A percentile compares a stretch with the other conserved stretches of the same genome.
These are phyloP conservation scores for Choristoneura rosaceana DNA, from an alignment of 2,888 invertebrate genomes.

Conservation along the genomic window DNA sequence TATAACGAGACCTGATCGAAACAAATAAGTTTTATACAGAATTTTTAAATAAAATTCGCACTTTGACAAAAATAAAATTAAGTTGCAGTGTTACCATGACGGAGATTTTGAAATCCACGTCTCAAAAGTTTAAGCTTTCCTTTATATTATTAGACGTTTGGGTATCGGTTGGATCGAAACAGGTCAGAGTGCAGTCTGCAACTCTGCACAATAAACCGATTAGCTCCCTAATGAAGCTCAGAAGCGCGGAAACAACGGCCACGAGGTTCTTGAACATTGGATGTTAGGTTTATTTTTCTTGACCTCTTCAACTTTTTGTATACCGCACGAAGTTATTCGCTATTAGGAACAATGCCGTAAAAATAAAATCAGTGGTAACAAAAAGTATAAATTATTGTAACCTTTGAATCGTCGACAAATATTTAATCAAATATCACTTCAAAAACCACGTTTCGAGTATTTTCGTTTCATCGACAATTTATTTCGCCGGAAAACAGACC, in stretches of 20 bases:
- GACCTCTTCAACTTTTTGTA: neutral
- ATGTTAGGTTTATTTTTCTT: neutral
- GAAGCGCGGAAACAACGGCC: neutral
- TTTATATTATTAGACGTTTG: conserved; percentile 1
- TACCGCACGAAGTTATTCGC: neutral
- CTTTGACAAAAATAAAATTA: neutral
- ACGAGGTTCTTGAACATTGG: neutral
- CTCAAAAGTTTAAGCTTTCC: neutral
- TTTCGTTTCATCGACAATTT: too few species aligned
- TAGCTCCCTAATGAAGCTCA: conserved; percentile 67
- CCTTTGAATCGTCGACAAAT: too few species aligned
- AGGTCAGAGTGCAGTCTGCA: conserved; percentile 65
- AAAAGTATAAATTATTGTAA: neutral
- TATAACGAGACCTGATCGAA: too few species aligned
- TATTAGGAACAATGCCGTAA: neutral
- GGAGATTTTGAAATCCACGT: neutral
- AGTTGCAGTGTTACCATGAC: neutral
- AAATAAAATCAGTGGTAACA: too few species aligned
- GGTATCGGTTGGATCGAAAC: conserved; percentile 50
- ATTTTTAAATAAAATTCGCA: neutral
- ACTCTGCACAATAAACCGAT: conserved; percentile 69
- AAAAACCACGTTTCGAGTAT: too few species aligned
- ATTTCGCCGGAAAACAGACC: too few species aligned
- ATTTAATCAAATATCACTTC: too few species aligned
- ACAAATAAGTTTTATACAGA: too few species aligned